Evolutionary conservation across 2,113 vertebrate genomes (phyloP).

Genomic region (Sapayoa aenigma): DNA sequence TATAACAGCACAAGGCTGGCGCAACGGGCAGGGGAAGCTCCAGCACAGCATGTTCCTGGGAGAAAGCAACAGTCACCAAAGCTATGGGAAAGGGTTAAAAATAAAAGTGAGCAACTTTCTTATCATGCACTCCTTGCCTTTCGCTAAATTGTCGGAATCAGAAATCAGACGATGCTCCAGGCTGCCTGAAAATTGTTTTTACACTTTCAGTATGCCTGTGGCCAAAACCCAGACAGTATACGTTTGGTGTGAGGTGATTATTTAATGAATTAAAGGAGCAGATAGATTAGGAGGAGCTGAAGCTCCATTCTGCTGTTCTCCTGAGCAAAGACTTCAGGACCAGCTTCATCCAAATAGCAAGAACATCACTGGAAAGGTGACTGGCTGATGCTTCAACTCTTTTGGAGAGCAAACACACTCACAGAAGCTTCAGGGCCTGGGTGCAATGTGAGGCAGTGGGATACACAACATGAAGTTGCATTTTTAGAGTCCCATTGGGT

Average conservation of each 20-base stretch:
- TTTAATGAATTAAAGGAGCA: conserved; percentile 63
- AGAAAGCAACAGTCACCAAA: not conserved
- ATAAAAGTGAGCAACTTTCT: conserved; percentile 4
- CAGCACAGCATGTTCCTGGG: not conserved
- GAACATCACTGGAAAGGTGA: not conserved
- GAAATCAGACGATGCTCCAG: conserved; percentile 30
- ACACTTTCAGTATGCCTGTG: not conserved
- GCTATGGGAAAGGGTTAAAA: conserved; percentile 48
- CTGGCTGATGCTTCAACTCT: not conserved
- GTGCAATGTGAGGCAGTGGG: not conserved
- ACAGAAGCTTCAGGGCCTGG: not conserved
- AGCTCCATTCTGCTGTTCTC: conserved; percentile 11
- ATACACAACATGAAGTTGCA: not conserved
- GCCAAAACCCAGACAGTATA: not conserved
- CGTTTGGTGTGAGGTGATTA: conserved; percentile 16
- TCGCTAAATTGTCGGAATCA: not conserved
- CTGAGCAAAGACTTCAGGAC: conserved; percentile 28
- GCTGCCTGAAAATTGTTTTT: conserved; percentile 40
- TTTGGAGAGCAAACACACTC: not conserved
- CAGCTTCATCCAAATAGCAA: not conserved
- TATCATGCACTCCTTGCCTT: conserved; percentile 12
- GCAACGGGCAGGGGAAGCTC: conserved; percentile 17
- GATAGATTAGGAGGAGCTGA: conserved; percentile 3
- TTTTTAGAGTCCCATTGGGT: conserved; percentile 3
- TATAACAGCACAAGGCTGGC: not conserved